A percentile compares a stretch with the other conserved stretches of the same genome.
Conservation (phyloP, 2,797 vertebrate species). For the Anomalospiza imberbis region DNA sequence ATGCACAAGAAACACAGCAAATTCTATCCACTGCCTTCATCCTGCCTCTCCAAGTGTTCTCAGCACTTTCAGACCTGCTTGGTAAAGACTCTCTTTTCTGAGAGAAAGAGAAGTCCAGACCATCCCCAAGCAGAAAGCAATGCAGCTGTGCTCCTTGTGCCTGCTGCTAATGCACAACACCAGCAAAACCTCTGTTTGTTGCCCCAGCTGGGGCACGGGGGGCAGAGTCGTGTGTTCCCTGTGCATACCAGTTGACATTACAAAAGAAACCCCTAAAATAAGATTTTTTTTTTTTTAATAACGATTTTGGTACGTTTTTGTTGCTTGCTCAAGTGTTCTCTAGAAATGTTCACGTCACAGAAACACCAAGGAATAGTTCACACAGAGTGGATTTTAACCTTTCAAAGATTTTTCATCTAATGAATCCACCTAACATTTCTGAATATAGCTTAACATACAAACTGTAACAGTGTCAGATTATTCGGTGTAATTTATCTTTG, state of each 20-base stretch:
- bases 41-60: background rate
- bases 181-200: background rate
- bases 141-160: background rate
- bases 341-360: background rate
- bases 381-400: constrained; percentile 3
- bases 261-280: constrained; percentile 16
- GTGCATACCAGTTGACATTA: background rate
- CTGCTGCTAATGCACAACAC: background rate
- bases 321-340: background rate
- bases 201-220: background rate
- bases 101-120: background rate
- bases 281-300: background rate
- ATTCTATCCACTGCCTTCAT: background rate
- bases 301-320: background rate
- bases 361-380: constrained; percentile 21
- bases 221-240: background rate
- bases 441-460: constrained; percentile 20
- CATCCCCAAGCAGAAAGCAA: background rate
- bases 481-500: constrained; percentile 27
- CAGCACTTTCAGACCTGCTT: background rate
- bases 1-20: background rate
- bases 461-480: background rate
- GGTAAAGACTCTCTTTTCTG: background rate
- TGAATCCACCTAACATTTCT: background rate
- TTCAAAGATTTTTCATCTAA: background rate